Percentiles rank a stretch among this genome's conserved stretches.
These are phyloP conservation scores for Halichondria panicea DNA, from an alignment of 37 sponge, comb jelly and placozoan species.

Conservation along the genomic window DNA sequence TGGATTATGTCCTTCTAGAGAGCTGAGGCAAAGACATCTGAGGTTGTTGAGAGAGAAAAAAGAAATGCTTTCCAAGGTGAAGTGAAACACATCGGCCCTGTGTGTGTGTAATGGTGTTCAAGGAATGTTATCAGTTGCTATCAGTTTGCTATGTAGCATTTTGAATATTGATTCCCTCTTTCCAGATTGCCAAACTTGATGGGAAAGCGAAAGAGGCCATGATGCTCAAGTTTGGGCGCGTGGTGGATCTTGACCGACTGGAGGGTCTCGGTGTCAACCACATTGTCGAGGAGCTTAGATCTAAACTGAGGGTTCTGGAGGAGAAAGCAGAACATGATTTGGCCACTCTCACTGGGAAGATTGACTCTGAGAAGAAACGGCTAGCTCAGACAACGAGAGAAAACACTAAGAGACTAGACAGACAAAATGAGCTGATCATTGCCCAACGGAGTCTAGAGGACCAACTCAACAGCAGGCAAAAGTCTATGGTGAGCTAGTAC, in stretches of 20 bases:
- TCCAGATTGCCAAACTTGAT: slow-evolving; percentile 65
- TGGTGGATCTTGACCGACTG: slow-evolving; percentile 88
- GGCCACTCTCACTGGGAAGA: slow-evolving; percentile 36
- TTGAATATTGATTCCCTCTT: neutral
- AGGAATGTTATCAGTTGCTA: too few relatives aligned
- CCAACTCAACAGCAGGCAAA: slow-evolving; percentile 82
- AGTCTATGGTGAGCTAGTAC: slow-evolving; percentile 62
- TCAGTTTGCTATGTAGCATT: neutral
- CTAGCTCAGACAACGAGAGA: slow-evolving; percentile 58
- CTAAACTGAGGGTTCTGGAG: slow-evolving; percentile 62
- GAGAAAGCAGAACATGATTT: slow-evolving; percentile 22
- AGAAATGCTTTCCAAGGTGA: slow-evolving; percentile 67
- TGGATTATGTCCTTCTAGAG: slow-evolving; percentile 27
- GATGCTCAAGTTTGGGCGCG: slow-evolving; percentile 95
- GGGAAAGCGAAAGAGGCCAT: slow-evolving; percentile 77
- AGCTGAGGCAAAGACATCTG: slow-evolving; percentile 55
- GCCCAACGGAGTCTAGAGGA: slow-evolving; percentile 63
- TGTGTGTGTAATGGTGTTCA: too few relatives aligned
- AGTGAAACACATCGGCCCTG: too few relatives aligned
- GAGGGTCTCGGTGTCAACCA: slow-evolving; percentile 78
- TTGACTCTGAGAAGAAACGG: slow-evolving; percentile 60
- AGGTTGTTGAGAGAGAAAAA: slow-evolving; percentile 83
- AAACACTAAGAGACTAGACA: slow-evolving; percentile 78
- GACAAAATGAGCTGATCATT: slow-evolving; percentile 59
- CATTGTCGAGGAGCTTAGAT: slow-evolving; percentile 73